A percentile compares a stretch with the other conserved stretches of the same genome.
Conservation (phyloP, 2,888 invertebrate species). For the Sycophila texana region DNA sequence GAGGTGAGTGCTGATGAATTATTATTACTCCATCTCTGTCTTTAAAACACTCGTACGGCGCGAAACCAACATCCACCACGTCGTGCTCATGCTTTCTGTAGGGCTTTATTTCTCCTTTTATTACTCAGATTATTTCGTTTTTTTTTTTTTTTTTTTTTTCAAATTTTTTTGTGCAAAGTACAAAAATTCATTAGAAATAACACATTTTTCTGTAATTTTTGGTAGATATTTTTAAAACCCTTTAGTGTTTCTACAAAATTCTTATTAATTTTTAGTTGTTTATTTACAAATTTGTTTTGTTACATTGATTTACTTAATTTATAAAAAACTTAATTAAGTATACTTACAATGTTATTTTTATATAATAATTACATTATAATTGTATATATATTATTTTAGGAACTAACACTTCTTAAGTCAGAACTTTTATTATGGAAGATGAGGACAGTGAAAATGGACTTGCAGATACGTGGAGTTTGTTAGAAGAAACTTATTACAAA, state of each 20-base stretch:
- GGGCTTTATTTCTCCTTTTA: no score
- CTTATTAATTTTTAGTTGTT: no score
- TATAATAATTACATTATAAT: slow-evolving; percentile 19
- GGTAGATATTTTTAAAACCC: slow-evolving; percentile 1
- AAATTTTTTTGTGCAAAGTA: no score
- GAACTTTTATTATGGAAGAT: slow-evolving; percentile 73
- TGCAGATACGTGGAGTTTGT: slow-evolving; percentile 65
- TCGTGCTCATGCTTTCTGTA: no score
- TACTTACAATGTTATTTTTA: slow-evolving; percentile 14
- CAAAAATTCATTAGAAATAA: background rate
- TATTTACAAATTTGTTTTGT: slow-evolving; percentile 3
- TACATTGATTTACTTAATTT: background rate
- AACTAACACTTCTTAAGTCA: slow-evolving; percentile 4
- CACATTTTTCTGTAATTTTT: slow-evolving; percentile 27
- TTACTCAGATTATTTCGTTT: no score
- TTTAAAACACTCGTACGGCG: background rate
- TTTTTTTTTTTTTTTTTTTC: no score
- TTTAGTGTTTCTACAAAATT: no score
- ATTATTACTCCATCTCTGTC: background rate
- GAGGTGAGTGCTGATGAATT: background rate
- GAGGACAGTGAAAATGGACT: slow-evolving; percentile 71
- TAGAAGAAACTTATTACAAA: slow-evolving; percentile 61
- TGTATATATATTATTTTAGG: slow-evolving; percentile 34
- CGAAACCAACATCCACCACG: no score
- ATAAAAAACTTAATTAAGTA: background rate